A percentile compares a stretch with the other conserved stretches of the same genome.
Evolutionary conservation across 2,888 invertebrate species (phyloP).

Genomic region (Colletes collaris): DNA sequence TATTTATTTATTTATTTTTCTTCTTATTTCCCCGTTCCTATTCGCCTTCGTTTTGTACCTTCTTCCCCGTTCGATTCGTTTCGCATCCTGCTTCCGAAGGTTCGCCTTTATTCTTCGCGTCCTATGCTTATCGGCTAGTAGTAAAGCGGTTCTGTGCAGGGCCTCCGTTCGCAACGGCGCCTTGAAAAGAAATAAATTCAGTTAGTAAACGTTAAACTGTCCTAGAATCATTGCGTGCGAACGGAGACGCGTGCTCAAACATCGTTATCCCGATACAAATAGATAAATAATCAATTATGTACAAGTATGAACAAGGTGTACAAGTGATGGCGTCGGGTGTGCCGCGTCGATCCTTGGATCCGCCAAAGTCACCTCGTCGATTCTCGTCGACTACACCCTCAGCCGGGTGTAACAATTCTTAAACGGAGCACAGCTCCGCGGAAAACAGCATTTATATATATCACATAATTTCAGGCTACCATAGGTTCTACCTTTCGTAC

Average conservation of each 20-base stretch:
- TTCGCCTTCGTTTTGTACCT: constrained; percentile 26
- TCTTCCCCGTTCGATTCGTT: neutral
- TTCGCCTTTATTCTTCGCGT: constrained; percentile 5
- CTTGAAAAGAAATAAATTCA: neutral
- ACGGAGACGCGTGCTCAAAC: constrained; percentile 64
- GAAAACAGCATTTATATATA: constrained; percentile 78
- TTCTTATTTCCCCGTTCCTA: constrained; percentile 13
- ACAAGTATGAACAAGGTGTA: constrained; percentile 79
- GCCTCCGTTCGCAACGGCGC: constrained; percentile 50
- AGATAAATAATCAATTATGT: constrained; percentile 74
- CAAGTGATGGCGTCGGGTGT: constrained; percentile 66
- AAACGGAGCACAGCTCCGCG: constrained; percentile 80
- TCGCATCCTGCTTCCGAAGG: constrained; percentile 4
- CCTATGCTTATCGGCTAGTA: constrained; percentile 72
- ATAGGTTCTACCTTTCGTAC: constrained; percentile 54
- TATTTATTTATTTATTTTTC: constrained; percentile 23
- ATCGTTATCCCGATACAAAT: constrained; percentile 69
- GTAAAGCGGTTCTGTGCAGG: constrained; percentile 69
- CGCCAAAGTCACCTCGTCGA: constrained; percentile 5
- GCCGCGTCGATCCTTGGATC: constrained; percentile 32
- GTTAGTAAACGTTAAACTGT: too few species aligned
- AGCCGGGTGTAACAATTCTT: constrained; percentile 73
- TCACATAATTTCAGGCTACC: constrained; percentile 79
- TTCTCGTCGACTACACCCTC: constrained; percentile 53
- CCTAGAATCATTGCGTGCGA: constrained; percentile 29